Percentiles rank a stretch among this genome's conserved stretches.
Conservation (phyloP, 2,888 invertebrate species). For the Caenorhabditis zanzibari region DNA sequence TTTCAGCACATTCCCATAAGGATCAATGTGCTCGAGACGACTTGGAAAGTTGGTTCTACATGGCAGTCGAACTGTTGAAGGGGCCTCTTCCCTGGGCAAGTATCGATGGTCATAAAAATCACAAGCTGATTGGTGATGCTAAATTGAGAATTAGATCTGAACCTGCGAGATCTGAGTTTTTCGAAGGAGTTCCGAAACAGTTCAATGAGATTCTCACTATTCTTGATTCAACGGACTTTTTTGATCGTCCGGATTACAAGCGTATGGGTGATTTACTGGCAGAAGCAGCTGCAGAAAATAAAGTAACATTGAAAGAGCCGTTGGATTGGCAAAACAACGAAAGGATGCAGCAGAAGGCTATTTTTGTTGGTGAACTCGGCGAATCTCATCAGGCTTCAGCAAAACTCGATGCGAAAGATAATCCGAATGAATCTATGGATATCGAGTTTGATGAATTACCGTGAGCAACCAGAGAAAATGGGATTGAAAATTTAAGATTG, state of each 20-base stretch:
- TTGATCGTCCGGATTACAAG: conserved; percentile 75
- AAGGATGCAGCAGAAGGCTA: conserved; percentile 69
- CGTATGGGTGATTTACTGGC: conserved; percentile 63
- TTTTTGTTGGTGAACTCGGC: conserved; percentile 75
- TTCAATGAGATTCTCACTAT: conserved; percentile 73
- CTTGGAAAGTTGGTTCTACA: conserved; percentile 80
- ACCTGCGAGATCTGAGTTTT: conserved; percentile 65
- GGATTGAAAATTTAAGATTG: neutral
- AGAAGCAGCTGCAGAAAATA: conserved; percentile 66
- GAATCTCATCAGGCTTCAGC: conserved; percentile 74
- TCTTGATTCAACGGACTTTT: conserved; percentile 72
- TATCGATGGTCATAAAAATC: conserved; percentile 72
- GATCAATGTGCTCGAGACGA: conserved; percentile 80
- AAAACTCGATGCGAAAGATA: conserved; percentile 53
- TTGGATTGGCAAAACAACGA: conserved; percentile 76
- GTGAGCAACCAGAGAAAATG: conserved; percentile 1
- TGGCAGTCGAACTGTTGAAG: conserved; percentile 76
- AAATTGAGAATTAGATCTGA: conserved; percentile 61
- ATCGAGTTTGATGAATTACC: conserved; percentile 61
- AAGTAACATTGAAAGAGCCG: conserved; percentile 71
- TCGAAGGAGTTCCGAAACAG: conserved; percentile 73
- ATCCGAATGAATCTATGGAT: conserved; percentile 59
- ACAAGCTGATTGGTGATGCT: conserved; percentile 69
- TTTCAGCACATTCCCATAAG: conserved; percentile 76
- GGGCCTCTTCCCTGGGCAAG: conserved; percentile 77